phyloP scores from a whole-genome alignment of 2,797 vertebrate species.

The Percopsis omiscomaycus region DNA sequence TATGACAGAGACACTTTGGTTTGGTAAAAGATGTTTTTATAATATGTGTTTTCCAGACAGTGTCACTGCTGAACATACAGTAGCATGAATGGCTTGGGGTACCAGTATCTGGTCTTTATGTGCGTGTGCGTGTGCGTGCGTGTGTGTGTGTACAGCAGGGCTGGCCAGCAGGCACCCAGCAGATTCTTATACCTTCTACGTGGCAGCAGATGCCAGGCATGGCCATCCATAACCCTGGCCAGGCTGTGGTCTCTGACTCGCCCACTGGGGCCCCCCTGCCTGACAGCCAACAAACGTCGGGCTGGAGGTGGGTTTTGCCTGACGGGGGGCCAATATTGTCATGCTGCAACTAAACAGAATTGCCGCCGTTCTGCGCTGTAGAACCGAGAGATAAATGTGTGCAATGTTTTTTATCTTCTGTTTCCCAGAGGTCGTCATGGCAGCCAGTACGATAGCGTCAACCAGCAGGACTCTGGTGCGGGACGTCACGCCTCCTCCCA shows the following conservation, averaged over 20 bases:
- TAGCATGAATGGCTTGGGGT: not conserved
- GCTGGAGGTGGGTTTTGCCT: constrained; percentile 85
- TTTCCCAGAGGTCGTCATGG: constrained; percentile 83
- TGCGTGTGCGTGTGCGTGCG: constrained; percentile 4
- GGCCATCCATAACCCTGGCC: constrained; percentile 90
- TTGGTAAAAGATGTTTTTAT: too few relatives aligned
- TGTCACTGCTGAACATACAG: not conserved
- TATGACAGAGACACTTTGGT: too few relatives aligned
- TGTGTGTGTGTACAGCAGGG: constrained; percentile 83
- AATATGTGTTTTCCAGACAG: not conserved
- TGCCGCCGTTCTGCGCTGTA: not conserved
- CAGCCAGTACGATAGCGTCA: constrained; percentile 84
- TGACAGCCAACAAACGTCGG: constrained; percentile 83
- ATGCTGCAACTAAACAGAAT: not conserved
- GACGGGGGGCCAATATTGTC: not conserved
- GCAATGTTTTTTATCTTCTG: not conserved
- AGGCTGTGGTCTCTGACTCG: constrained; percentile 86
- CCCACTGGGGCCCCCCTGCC: constrained; percentile 80
- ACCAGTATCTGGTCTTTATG: not conserved
- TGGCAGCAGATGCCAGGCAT: constrained; percentile 98
- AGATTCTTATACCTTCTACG: constrained; percentile 94
- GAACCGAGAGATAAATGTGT: not conserved
- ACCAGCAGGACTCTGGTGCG: constrained; percentile 85
- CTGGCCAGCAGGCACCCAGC: constrained; percentile 96
- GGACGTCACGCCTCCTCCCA: constrained; percentile 84